Evolutionary conservation across 2,113 vertebrate genomes (phyloP), one percentile per base, ranked within the genome.

Genomic region (Cromileptes altivelis): DNA sequence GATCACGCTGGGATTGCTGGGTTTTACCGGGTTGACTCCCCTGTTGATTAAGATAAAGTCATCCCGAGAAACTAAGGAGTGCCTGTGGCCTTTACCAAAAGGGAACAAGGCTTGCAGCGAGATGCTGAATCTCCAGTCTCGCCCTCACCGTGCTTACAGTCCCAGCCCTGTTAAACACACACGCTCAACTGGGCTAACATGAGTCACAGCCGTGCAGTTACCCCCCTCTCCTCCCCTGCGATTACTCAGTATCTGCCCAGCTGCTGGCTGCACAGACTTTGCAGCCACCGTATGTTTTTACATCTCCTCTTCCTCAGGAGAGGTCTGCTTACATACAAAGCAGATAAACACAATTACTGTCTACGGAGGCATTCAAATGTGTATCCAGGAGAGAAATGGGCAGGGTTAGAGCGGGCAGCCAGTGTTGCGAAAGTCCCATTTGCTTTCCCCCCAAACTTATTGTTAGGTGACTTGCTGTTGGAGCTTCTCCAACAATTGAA

Each of bases 181-280:
- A 90, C 75, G 72, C 68, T 80, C 81, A 88, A 70, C 68, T 75
- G 71, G 88, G 80, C 82, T 84, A 72, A 68, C 87, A 86, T 93
- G 92, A 95, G 86, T 95, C 93, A 94, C 89, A 85, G 80, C 81
- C n/a, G 75, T 14, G 42, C 71, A 53, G 64, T 85, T 90, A 76
- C 71, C 87, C 88, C 73, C 78, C 58, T 56, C 50, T 78, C 75
- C 82, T 88, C 78, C 82, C 78, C 78, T 50, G 85, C 19, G 56
- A 94, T 94, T 92, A 92, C 86, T 92, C 81, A 90, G 88, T 88
- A 90, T 85, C 90, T 86, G 85, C 67, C 79, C 87, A 91, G 89
- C 88, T 81, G 85, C 85, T 78, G 83, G 64, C 75, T 90, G 72
- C 72, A 55, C 40, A 75, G 81, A 77, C 83, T 76, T 82, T 70